Evolutionary conservation across 2,113 vertebrate genomes (phyloP), one percentile per base, ranked within the genome.

Genomic region (Bubo blakistoni): DNA sequence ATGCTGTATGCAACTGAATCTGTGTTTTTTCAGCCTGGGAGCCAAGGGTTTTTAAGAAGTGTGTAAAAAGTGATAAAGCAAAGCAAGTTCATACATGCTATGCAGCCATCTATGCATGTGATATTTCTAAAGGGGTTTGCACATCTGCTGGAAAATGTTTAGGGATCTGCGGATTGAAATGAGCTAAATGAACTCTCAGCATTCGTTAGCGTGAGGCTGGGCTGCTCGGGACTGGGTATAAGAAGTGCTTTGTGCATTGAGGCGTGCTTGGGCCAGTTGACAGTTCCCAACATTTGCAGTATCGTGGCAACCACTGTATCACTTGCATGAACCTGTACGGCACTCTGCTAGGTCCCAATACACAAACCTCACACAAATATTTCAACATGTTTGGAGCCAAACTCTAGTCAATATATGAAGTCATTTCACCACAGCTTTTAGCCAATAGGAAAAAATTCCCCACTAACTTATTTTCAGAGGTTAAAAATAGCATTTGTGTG

Each of bases 331-430:
- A 59, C 83, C 61, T 86, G 69, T 62, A 72, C 4, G 4, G 40
- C 69, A 44, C 47, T 90, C 76, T 79, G 61, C 40, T 4, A 8
- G 65, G 77, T 92, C 88, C 92, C 91, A 92, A 76, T 81, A 19
- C 73, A 84, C 92, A 94, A 17, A 86, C 21, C 73, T 96, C 44
- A 36, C 83, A 94, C 96, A 95, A 95, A 91, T 71, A 95, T 94
- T 94, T 94, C 94, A 96, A 69, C 59, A 30, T 71, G 52, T 71
- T 93, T 83, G 72, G 55, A 88, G 90, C 67, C 82, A 81, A 96
- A 79, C 30, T 66, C 63, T 81, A 67, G 92, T 92, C 91, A 91
- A 76, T 87, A 92, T 66, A 86, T 94, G 69, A 91, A 93, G 92
- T 92, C 32, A 92, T 96, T 96, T 89, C 66, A 76, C 69, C 25